These are phyloP conservation scores for Coryphaenoides rupestris DNA, from an alignment of 2,113 vertebrate species.

Conservation along the genomic window DNA sequence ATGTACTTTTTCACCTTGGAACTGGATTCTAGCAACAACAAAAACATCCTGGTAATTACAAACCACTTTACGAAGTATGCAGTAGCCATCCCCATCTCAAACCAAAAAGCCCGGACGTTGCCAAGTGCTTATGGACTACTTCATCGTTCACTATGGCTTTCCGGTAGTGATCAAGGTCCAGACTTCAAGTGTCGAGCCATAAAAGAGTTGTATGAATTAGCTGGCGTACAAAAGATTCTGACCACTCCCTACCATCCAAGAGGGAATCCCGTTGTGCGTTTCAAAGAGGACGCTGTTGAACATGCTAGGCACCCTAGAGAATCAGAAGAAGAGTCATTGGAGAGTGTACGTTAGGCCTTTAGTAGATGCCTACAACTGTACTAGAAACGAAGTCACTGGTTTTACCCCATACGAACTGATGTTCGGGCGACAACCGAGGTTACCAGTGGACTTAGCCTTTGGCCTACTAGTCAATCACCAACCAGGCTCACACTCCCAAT, in stretches of 20 bases:
- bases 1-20: conserved; percentile 19
- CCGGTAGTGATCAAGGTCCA: not conserved
- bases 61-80: conserved; percentile 40
- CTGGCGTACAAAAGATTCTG: too few relatives aligned
- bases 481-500: too few relatives aligned
- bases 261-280: not conserved
- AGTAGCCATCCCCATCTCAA: conserved; percentile 20
- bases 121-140: conserved; percentile 15
- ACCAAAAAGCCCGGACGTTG: conserved; percentile 23
- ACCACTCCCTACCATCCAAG: not conserved
- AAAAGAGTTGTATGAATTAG: too few relatives aligned
- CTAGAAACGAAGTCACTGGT: conserved; percentile 22
- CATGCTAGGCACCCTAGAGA: conserved; percentile 15
- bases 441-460: too few relatives aligned
- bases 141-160: conserved; percentile 20
- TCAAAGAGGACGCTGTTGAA: conserved; percentile 12
- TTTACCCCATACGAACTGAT: conserved; percentile 20
- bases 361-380: conserved; percentile 36
- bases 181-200: too few relatives aligned
- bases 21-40: conserved; percentile 8
- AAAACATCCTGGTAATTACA: conserved; percentile 22
- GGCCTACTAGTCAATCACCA: too few relatives aligned
- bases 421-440: conserved; percentile 23
- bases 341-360: conserved; percentile 20
- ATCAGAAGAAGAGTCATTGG: conserved; percentile 27